Base-by-base conservation (phyloP, 2,113 vertebrate genomes). In the Esox niger region DNA sequence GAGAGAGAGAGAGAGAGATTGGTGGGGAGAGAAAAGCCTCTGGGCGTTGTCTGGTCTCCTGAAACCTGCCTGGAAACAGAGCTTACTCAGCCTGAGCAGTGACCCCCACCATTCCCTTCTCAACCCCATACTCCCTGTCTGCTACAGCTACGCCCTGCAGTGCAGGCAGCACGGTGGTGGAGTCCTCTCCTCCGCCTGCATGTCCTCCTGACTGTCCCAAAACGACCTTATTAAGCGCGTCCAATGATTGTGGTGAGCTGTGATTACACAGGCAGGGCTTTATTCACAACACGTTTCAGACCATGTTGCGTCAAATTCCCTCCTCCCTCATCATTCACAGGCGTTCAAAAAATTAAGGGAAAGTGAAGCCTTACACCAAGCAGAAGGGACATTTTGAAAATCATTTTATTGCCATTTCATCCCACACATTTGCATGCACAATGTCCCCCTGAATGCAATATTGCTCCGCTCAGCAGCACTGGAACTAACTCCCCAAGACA, bases 61-160 rank as follows among this genome's bases (percentile, higher is more conserved):
- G 54, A 67, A 74, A 75, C 75, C 75, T 75, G 73, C 75, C 73
- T 73, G 63, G 72, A 73, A 81, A 76, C 69, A 73, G 62, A 62
- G 55, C 66, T 62, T 57, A 38, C 30, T 35, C 59, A 30, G 59
- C 21, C 55, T 35, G 59, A n/a, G 31, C 31, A 9, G 3, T 43
- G 38, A 43, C 15, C 21, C 49, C 49, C 49, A 21, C 49, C 31
- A 30, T 20, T 31, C n/a, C 31, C 59, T 31, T 20, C 59, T 21
- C 59, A 30, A 31, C 29, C 29, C 20, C 59, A 33, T 31, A n/a
- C 21, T 33, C 59, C 30, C 31, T 33, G 30, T 61, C 32, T 61
- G 47, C 47, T 35, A 33, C 59, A 33, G 47, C n/a, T 61, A 20
- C 9, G 13, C 29, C 58, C 31, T 32, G 58, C 15, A 61, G 58